A percentile compares a stretch with the other conserved stretches of the same genome.
These are phyloP conservation scores for Latrodectus hesperus DNA, from an alignment of 2,888 invertebrate species.

Conservation along the genomic window DNA sequence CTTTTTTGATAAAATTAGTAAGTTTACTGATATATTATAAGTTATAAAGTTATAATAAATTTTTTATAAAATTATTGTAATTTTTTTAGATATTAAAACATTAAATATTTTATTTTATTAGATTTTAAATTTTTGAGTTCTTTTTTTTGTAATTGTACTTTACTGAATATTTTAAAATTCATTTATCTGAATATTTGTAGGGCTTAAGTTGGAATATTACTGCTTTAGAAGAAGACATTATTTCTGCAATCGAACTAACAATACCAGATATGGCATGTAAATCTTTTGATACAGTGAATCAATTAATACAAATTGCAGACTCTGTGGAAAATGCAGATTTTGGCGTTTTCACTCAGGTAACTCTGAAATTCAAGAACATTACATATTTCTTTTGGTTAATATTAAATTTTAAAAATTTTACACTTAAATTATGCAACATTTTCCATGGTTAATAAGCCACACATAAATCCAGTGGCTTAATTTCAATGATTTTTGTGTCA, in stretches of 20 bases:
- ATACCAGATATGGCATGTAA: constrained; percentile 88
- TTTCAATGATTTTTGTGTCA: too few relatives aligned
- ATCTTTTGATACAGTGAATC: constrained; percentile 80
- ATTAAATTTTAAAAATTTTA: background rate
- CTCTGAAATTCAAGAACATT: background rate
- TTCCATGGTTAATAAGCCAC: too few relatives aligned
- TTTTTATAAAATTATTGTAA: too few relatives aligned
- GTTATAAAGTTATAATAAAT: too few relatives aligned
- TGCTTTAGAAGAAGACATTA: constrained; percentile 85
- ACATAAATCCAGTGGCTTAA: too few relatives aligned
- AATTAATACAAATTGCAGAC: constrained; percentile 56
- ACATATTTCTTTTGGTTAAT: background rate
- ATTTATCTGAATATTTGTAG: constrained; percentile 10
- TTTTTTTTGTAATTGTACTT: too few relatives aligned
- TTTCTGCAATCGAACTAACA: constrained; percentile 85
- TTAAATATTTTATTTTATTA: too few relatives aligned
- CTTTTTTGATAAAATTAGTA: too few relatives aligned
- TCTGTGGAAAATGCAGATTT: constrained; percentile 52
- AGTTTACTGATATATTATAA: too few relatives aligned
- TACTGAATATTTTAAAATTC: background rate
- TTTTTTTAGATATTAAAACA: too few relatives aligned
- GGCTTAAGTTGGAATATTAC: constrained; percentile 85
- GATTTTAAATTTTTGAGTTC: too few relatives aligned
- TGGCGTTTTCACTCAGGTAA: constrained; percentile 64
- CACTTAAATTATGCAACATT: too few relatives aligned